A percentile compares a stretch with the other conserved stretches of the same genome.
phyloP scores from a whole-genome alignment of 2,888 invertebrate genomes.

The Campoletis raptor region DNA sequence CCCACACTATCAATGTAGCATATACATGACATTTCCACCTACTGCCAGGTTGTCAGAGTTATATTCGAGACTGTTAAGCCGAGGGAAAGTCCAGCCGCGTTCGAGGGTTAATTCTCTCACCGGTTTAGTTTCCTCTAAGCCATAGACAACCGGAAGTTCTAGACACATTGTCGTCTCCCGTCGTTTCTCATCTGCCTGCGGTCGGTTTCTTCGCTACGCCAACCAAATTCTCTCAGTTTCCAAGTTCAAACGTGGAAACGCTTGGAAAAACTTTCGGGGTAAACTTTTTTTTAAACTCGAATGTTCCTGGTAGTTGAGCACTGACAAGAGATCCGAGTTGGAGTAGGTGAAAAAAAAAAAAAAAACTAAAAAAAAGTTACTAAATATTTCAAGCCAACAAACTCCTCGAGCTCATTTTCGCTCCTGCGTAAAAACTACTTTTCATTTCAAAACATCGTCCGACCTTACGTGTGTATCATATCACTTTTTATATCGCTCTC shows the following conservation, averaged over 20 bases:
- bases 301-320: background rate
- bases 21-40: background rate
- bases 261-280: background rate
- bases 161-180: background rate
- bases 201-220: background rate
- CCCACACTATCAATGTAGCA: background rate
- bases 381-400: slow-evolving; percentile 6
- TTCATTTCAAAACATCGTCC: slow-evolving; percentile 37
- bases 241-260: background rate
- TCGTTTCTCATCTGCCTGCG: background rate
- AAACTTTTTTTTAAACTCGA: background rate
- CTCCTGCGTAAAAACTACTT: slow-evolving; percentile 16
- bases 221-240: background rate
- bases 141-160: slow-evolving; percentile 1
- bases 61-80: slow-evolving; percentile 4
- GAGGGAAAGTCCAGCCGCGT: slow-evolving; percentile 20
- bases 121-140: slow-evolving; percentile 1
- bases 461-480: slow-evolving; percentile 8
- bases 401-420: background rate
- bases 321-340: background rate
- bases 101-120: slow-evolving; percentile 21
- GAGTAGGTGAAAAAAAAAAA: background rate
- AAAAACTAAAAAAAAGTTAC: background rate
- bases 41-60: slow-evolving; percentile 2
- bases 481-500: slow-evolving; percentile 37